These are phyloP conservation scores for Sceloporus undulatus DNA, from an alignment of 2,113 vertebrate species.

Conservation along the genomic window DNA sequence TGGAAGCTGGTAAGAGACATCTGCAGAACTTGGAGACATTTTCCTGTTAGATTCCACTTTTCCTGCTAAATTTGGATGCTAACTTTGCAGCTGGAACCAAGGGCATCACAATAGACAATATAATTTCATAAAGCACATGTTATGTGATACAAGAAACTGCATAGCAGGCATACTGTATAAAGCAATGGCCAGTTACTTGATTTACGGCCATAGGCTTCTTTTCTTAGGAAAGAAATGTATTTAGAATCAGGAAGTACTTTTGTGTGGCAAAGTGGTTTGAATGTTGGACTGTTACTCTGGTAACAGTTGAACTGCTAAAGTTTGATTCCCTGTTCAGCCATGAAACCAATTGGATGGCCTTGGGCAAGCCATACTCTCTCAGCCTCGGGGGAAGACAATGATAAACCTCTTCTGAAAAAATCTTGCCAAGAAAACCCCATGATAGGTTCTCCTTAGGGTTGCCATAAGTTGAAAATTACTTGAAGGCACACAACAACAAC, in stretches of 20 bases:
- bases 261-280: too few species aligned
- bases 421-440: too few species aligned
- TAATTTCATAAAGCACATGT: conserved; percentile 9
- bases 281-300: too few species aligned
- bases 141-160: not conserved
- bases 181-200: not conserved
- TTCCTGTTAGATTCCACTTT: not conserved
- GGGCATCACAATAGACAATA: not conserved
- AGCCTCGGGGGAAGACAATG: too few species aligned
- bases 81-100: not conserved
- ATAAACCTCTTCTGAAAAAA: too few species aligned
- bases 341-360: too few species aligned
- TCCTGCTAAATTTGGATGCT: conserved; percentile 20
- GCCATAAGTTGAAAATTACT: too few species aligned
- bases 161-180: not conserved
- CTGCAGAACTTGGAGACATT: conserved; percentile 20
- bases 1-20: conserved; percentile 11
- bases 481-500: too few species aligned
- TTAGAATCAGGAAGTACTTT: not conserved
- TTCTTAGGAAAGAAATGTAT: not conserved
- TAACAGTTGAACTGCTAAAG: too few species aligned
- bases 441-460: too few species aligned
- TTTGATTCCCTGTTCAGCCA: too few species aligned
- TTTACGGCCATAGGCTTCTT: not conserved
- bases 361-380: too few species aligned